Evolutionary conservation across 2,888 invertebrate species (phyloP), one percentile per base, ranked within the genome.

Genomic region (Alloscopus bannaensis): DNA sequence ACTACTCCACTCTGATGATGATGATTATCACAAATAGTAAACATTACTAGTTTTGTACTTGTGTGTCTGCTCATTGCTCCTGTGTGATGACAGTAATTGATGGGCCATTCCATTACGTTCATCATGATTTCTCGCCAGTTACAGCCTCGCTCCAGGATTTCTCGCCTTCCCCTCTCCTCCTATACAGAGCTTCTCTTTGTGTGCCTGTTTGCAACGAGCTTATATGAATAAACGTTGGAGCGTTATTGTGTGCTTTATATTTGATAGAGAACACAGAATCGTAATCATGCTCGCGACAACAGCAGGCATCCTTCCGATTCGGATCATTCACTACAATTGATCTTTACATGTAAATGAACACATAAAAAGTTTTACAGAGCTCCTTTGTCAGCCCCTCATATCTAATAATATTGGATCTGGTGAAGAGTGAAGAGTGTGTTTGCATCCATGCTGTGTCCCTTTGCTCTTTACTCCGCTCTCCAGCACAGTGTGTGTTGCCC

Each of bases 41-140:
- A 29, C 29, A 28, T 29, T 20, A 2, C 45, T 26, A 13, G 13
- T 3, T 29, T 59, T 22, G 47, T 66, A 64, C 26, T 26, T 47
- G 64, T 3, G 55, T 55, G 24, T 36, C 8, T 36, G 36, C 13
- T 6, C 36, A n/a, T 52, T 45, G 65, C 28, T 31, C 26, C 60
- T 55, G 40, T 79, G 71, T 81, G 77, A 81, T 81, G 83, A 84
- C 83, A 84, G 82, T 82, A 84, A 84, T 84, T 84, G 83, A 84
- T 84, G 81, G 71, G 73, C 73, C 73, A 73, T 73, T 73, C 73
- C 73, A 73, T 73, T 73, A 73, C n/a, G 73, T 57, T 73, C 73
- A 73, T 73, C 73, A 73, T 73, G 73, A 73, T 73, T 73, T 73
- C 73, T 73, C 73, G 73, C 73, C 73, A 73, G 73, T 73, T 65